These are phyloP conservation scores for Oncorhynchus keta DNA, from an alignment of 2,113 vertebrate genomes.

Conservation along the genomic window DNA sequence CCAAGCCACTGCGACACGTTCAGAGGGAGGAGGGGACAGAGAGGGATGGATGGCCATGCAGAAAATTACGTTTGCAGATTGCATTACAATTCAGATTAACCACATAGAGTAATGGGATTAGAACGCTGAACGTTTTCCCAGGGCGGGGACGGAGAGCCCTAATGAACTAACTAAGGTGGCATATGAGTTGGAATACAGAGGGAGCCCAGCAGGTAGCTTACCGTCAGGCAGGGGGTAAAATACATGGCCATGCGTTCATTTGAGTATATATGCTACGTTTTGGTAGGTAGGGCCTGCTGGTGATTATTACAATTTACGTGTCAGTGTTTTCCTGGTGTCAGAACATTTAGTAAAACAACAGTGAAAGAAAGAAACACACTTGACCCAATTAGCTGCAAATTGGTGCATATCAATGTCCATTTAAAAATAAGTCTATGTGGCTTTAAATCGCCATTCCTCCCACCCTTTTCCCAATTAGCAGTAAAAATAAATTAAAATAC, in stretches of 20 bases:
- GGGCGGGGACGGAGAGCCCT: conserved; percentile 8
- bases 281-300: background rate
- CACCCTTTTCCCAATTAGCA: conserved; percentile 73
- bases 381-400: conserved; percentile 43
- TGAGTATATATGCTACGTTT: background rate
- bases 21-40: conserved; percentile 47
- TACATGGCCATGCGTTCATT: background rate
- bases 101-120: conserved; percentile 70
- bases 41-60: conserved; percentile 59
- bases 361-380: background rate
- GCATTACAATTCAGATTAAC: conserved; percentile 77
- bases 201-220: background rate
- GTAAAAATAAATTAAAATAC: conserved; percentile 77
- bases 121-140: conserved; percentile 52
- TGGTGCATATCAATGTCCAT: conserved; percentile 53
- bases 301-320: too few relatives aligned
- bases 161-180: conserved; percentile 47
- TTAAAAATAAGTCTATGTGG: conserved; percentile 47
- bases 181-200: conserved; percentile 2
- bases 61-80: conserved; percentile 74
- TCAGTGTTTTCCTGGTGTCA: too few relatives aligned
- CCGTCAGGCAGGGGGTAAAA: background rate
- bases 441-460: conserved; percentile 74
- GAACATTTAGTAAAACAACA: conserved; percentile 1
- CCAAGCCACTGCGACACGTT: conserved; percentile 40